A percentile compares a stretch with the other conserved stretches of the same genome.
phyloP scores from a whole-genome alignment of 2,888 invertebrate genomes.

The Cheiracanthium punctorium region DNA sequence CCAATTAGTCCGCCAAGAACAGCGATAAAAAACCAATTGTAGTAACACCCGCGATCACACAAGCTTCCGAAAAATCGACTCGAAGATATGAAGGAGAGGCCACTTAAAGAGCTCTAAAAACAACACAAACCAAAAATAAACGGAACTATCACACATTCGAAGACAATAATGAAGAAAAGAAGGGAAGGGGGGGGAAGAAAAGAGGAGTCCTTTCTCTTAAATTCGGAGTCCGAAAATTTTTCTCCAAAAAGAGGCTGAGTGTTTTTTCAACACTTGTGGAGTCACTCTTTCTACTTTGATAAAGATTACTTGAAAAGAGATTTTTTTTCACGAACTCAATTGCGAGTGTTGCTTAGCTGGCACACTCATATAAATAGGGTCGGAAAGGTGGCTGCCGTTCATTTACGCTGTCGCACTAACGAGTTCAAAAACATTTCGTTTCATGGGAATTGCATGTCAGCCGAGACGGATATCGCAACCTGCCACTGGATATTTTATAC shows the following conservation, averaged over 20 bases:
- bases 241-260: conserved; percentile 57
- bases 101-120: conserved; percentile 32
- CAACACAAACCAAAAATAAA: conserved; percentile 42
- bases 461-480: not conserved
- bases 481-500: too few relatives aligned
- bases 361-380: conserved; percentile 43
- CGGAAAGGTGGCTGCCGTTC: conserved; percentile 6
- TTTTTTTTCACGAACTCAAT: not conserved
- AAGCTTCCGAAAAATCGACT: conserved; percentile 24
- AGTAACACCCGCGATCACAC: not conserved
- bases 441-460: not conserved
- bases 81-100: conserved; percentile 46
- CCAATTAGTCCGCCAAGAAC: not conserved
- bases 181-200: not conserved
- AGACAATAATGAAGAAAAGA: conserved; percentile 37
- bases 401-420: not conserved
- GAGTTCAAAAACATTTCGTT: not conserved
- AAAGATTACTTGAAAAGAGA: conserved; percentile 38
- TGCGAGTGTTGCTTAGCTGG: not conserved
- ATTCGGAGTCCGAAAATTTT: conserved; percentile 55
- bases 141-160: not conserved
- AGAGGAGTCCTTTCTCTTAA: conserved; percentile 37
- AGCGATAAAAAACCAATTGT: not conserved
- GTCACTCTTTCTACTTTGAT: conserved; percentile 40
- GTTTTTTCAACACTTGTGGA: conserved; percentile 56